Evolutionary conservation across 1,140 invertebrate species (phyloP).

Genomic region (Calosoma granatense): DNA sequence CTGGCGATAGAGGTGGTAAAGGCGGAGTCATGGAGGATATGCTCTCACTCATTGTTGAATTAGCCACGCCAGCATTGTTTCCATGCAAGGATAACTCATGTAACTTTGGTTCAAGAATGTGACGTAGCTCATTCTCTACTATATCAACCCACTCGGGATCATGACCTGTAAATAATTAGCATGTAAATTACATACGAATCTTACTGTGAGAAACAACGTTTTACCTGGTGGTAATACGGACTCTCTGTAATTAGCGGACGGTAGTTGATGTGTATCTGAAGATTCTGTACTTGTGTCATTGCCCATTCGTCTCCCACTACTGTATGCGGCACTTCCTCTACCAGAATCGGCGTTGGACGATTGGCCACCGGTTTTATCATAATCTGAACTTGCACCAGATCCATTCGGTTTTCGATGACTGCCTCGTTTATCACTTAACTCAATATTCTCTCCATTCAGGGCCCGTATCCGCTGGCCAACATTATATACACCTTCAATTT

Average conservation of each 20-base stretch:
- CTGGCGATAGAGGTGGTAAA: slow-evolving; percentile 62
- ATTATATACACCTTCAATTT: slow-evolving; percentile 32
- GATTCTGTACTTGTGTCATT: slow-evolving; percentile 42
- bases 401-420: slow-evolving; percentile 37
- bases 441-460: slow-evolving; percentile 16
- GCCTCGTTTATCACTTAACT: slow-evolving; percentile 30
- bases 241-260: slow-evolving; percentile 14
- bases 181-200: background rate
- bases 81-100: slow-evolving; percentile 41
- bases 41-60: slow-evolving; percentile 52
- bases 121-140: slow-evolving; percentile 66
- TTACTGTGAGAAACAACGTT: background rate
- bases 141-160: slow-evolving; percentile 77
- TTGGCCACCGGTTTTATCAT: slow-evolving; percentile 57
- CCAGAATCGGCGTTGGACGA: slow-evolving; percentile 63
- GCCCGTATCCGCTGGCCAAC: slow-evolving; percentile 20
- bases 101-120: slow-evolving; percentile 61
- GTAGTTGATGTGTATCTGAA: slow-evolving; percentile 29
- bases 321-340: slow-evolving; percentile 63
- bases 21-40: slow-evolving; percentile 63
- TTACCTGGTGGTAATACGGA: slow-evolving; percentile 4
- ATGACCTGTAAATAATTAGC: slow-evolving; percentile 36
- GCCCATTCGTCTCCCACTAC: slow-evolving; percentile 48
- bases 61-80: slow-evolving; percentile 35
- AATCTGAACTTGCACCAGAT: slow-evolving; percentile 49